Percentiles rank a stretch among this genome's conserved stretches.
Conservation (phyloP, 1,140 invertebrate genomes). For the Liolophura sinensis region DNA sequence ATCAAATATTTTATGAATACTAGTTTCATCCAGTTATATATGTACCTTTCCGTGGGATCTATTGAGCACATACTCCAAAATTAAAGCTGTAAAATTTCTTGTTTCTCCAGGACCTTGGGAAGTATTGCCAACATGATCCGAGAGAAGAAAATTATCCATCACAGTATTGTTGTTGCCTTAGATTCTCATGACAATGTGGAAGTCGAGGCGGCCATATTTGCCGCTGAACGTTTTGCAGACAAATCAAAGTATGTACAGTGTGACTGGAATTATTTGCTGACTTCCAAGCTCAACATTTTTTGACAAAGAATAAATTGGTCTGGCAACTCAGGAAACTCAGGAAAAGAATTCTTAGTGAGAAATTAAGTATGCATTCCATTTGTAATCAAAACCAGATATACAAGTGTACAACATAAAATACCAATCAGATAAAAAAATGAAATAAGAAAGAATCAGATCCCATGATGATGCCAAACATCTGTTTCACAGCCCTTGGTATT, state of each 20-base stretch:
- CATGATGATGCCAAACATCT: too few species aligned
- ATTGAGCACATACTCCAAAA: not conserved
- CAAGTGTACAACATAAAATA: too few species aligned
- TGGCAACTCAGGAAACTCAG: too few species aligned
- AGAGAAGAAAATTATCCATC: conserved; percentile 92
- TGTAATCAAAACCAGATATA: too few species aligned
- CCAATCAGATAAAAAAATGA: too few species aligned
- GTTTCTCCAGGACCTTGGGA: conserved; percentile 71
- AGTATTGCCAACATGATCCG: conserved; percentile 91
- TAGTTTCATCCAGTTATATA: not conserved
- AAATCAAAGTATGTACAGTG: conserved; percentile 75
- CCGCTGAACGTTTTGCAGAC: conserved; percentile 88
- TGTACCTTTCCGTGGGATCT: not conserved
- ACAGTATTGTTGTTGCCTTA: conserved; percentile 86
- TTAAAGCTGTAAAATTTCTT: conserved; percentile 2
- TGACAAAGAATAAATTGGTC: too few species aligned
- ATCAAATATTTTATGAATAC: not conserved
- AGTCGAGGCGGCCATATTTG: conserved; percentile 94
- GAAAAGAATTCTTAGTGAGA: too few species aligned
- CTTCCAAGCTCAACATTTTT: not conserved
- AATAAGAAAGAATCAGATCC: too few species aligned
- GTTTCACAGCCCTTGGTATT: too few species aligned
- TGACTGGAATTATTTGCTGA: not conserved
- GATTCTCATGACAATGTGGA: conserved; percentile 95
- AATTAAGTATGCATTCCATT: too few species aligned